Evolutionary conservation across 2,888 invertebrate genomes (phyloP).

Genomic region (Mimas tiliae): DNA sequence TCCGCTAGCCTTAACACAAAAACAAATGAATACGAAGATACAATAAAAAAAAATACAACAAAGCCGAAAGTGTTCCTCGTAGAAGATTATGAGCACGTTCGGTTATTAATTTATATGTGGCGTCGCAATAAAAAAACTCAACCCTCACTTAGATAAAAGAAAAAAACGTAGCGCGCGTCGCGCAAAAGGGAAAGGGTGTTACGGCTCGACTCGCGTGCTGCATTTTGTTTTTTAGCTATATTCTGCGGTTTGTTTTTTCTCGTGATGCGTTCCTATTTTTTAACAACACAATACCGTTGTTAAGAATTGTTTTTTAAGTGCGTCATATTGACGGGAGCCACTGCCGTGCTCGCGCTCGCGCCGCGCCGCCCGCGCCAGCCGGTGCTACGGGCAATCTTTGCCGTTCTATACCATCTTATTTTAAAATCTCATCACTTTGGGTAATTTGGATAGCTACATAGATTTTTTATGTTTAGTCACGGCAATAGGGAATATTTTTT

Average conservation of each 20-base stretch:
- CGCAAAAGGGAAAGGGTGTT: conserved; percentile 84
- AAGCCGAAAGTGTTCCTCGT: conserved; percentile 82
- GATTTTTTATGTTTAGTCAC: conserved; percentile 75
- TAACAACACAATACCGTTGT: conserved; percentile 82
- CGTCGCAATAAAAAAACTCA: conserved; percentile 77
- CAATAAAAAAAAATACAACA: conserved; percentile 69
- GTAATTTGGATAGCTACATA: conserved; percentile 65
- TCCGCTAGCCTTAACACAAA: conserved; percentile 70
- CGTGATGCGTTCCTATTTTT: conserved; percentile 79
- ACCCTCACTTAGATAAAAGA: conserved; percentile 77
- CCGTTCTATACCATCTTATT: conserved; percentile 72
- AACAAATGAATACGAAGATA: conserved; percentile 78
- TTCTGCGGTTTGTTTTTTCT: conserved; percentile 83
- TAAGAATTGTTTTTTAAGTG: conserved; percentile 78
- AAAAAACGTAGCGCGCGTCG: conserved; percentile 80
- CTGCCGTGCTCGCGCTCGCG: conserved; percentile 36
- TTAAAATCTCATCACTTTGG: conserved; percentile 73
- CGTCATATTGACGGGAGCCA: conserved; percentile 76
- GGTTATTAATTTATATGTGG: conserved; percentile 84
- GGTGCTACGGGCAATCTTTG: conserved; percentile 70
- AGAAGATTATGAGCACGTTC: conserved; percentile 83
- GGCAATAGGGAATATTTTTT: conserved; percentile 72
- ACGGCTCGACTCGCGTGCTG: conserved; percentile 78
- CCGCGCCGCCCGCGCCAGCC: no score
- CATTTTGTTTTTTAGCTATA: conserved; percentile 80